Evolutionary conservation across 2,113 vertebrate genomes (phyloP), one percentile per base, ranked within the genome.

Genomic region (Bungarus multicinctus): DNA sequence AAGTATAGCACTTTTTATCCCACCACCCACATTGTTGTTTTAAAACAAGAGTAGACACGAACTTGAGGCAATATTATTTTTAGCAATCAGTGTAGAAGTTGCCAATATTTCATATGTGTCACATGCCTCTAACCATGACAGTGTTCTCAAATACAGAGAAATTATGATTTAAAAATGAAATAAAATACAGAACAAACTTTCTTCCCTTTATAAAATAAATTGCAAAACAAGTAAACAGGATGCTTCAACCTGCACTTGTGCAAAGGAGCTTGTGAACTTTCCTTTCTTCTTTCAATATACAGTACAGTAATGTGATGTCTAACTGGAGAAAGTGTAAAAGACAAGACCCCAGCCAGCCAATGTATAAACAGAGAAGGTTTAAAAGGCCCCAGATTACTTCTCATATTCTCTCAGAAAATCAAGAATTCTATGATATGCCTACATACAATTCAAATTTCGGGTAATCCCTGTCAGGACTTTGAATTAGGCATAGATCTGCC

Each of bases 261-360:
- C 30, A 47, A 86, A 55, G 4, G 20, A 85, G 23, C 22, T 90
- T 53, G 45, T 81, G 74, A 91, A 43, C 6, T 57, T 85, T 2
- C 43, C n/a, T 39, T 27, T 25, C 45, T 86, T 39, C 53, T 27
- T 87, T 60, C 91, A 58, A 25, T 58, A 64, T 87, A 60, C 34
- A 87, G 23, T 58, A 91, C 47, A 50, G 47, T 50, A 45, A 86
- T 57, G 53, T 50, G 55, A 50, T 60, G 30, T 11, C 27, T 57
- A 60, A 18, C 87, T 91, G 27, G 14, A 91, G 85, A 87, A 87
- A 91, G 85, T 87, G 85, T 50, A 87, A 92, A 64, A 92, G 30
- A 92, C 14, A 30, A 88, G 39, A 92, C 74, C 53, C 52, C 85
- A 92, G 39, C n/a, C 57, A 91, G 57, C 91, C 87, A 22, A 53